Conservation (phyloP, 2,113 vertebrate genomes). For the Amazona guildingii region DNA sequence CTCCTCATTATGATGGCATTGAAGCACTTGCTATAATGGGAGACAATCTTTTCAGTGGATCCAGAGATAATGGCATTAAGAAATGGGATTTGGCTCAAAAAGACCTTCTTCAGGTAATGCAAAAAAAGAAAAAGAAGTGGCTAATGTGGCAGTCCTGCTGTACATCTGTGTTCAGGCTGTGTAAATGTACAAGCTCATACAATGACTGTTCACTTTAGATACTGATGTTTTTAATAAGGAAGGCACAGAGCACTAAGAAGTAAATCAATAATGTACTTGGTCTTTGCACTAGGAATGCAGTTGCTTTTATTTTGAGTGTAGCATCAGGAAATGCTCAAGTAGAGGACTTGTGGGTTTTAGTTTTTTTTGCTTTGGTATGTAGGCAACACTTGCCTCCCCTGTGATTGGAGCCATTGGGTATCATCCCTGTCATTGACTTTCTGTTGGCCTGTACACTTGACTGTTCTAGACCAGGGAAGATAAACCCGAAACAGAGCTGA, state of each 20-base stretch:
- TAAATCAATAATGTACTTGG: neutral
- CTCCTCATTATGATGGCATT: constrained; percentile 90
- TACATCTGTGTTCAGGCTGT: neutral
- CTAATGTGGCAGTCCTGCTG: neutral
- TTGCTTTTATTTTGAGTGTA: neutral
- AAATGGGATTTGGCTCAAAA: constrained; percentile 93
- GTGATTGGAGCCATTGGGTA: neutral
- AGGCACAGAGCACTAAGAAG: neutral
- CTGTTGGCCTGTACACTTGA: neutral
- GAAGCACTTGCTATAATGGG: constrained; percentile 86
- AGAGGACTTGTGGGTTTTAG: neutral
- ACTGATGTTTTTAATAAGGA: neutral
- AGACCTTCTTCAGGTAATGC: constrained; percentile 86
- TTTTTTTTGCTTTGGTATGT: neutral
- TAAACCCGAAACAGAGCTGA: neutral
- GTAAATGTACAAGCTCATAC: neutral
- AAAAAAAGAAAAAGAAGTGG: neutral
- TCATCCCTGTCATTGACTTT: neutral
- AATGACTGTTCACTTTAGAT: neutral
- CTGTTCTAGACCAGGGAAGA: neutral
- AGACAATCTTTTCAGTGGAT: constrained; percentile 89
- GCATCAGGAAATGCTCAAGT: neutral
- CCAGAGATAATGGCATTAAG: constrained; percentile 91
- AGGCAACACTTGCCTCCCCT: neutral
- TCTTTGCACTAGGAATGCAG: neutral